phyloP scores from a whole-genome alignment of 1,140 invertebrate species.

The Drosophila virilis region DNA sequence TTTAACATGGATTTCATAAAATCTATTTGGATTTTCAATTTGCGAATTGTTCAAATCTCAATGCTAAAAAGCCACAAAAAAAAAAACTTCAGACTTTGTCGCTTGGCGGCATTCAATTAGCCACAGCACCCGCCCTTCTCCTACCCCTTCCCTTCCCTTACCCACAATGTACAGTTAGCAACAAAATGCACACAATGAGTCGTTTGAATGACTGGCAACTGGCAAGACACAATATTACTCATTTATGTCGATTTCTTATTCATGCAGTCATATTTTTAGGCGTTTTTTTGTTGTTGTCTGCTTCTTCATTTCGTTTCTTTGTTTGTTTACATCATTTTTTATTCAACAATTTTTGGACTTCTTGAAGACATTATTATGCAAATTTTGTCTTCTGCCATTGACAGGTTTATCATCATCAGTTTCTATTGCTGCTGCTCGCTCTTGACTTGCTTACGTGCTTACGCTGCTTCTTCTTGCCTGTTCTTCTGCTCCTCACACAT shows the following conservation, averaged over 20 bases:
- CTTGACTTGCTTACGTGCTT: slow-evolving; percentile 60
- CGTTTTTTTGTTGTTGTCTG: slow-evolving; percentile 5
- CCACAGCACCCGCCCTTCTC: background rate
- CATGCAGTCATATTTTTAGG: slow-evolving; percentile 5
- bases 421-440: slow-evolving; percentile 34
- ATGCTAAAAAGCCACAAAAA: slow-evolving; percentile 3
- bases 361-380: slow-evolving; percentile 71
- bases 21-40: slow-evolving; percentile 30
- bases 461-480: slow-evolving; percentile 24
- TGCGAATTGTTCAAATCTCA: slow-evolving; percentile 25
- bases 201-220: slow-evolving; percentile 19
- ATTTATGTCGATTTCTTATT: slow-evolving; percentile 57
- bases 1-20: slow-evolving; percentile 8
- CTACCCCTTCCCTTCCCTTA: background rate
- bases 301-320: slow-evolving; percentile 23
- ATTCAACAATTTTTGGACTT: slow-evolving; percentile 64
- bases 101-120: slow-evolving; percentile 48
- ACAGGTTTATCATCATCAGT: slow-evolving; percentile 75
- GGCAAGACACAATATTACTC: slow-evolving; percentile 64
- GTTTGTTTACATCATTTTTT: slow-evolving; percentile 71
- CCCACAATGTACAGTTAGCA: slow-evolving; percentile 53
- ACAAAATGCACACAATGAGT: slow-evolving; percentile 26
- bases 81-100: background rate
- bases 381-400: slow-evolving; percentile 62
- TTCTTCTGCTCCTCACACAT: slow-evolving; percentile 25